Base-by-base conservation (phyloP, 35 echinoderm and acorn worm species). In the Acanthaster planci region DNA sequence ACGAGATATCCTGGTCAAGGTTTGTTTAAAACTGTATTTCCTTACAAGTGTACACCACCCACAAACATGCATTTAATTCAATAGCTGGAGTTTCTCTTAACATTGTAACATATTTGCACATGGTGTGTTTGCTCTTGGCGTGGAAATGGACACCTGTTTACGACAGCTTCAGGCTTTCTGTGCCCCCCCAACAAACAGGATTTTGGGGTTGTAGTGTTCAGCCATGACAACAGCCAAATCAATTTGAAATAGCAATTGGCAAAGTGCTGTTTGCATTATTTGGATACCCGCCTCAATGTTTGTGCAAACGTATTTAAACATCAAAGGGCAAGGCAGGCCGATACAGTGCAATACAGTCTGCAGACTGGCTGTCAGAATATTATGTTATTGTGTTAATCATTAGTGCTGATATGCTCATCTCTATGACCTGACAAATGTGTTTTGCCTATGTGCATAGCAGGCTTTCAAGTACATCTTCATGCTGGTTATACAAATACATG, bases 241-340 rank as follows among this genome's bases (percentile, higher is more conserved):
- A 72, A 72, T 72, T 30, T 30, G 26, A 72, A 72, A 72, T 72
- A 72, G 26, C 64, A 72, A 72, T 72, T 26, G 34, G 8, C 64
- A 22, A 47, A 31, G 64, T 72, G 64, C 34, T 72, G 64, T 72
- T 26, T 36, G 42, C 2, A 29, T 72, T 72, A 72, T 72, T 72
- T 72, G 64, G 64, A 72, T 72, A 72, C 64, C 29, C 26, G 64
- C 26, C 30, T 21, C 64, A 72, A 72, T 72, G 64, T 72, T 72
- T 72, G 64, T 72, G 64, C 29, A 72, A 72, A 72, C 29, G 60
- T 72, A 72, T 72, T 72, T 72, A 72, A 72, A 72, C 64, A 72
- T 72, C 64, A 36, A 72, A 36, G 64, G 64, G 64, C 30, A 72
- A 34, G 4, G 42, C 42, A 47, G 42, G 42, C 4, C 42, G 4